Percentiles rank a stretch among this genome's conserved stretches.
These are phyloP conservation scores for Julus scandinavius DNA, from an alignment of 2,888 invertebrate species.

Conservation along the genomic window DNA sequence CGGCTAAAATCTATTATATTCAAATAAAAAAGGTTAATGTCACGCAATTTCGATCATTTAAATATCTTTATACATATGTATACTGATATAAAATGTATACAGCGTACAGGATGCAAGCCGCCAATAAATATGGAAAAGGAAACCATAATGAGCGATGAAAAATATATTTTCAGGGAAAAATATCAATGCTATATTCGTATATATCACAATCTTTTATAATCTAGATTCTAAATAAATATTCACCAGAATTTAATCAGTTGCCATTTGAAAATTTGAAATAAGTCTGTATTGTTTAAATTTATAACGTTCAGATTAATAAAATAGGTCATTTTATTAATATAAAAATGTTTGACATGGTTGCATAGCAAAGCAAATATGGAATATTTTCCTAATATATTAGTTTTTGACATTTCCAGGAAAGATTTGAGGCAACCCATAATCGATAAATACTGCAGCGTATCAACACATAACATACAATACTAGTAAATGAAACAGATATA, in stretches of 20 bases:
- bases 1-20: constrained; percentile 4
- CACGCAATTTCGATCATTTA: constrained; percentile 3
- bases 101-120: not conserved
- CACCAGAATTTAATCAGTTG: too few relatives aligned
- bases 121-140: not conserved
- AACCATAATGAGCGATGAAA: not conserved
- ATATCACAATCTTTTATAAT: not conserved
- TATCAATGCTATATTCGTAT: not conserved
- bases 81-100: not conserved
- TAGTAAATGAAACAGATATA: not conserved
- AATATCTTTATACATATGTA: not conserved
- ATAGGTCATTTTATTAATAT: not conserved
- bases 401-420: not conserved
- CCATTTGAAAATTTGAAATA: not conserved
- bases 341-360: not conserved
- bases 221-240: not conserved
- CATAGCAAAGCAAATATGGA: not conserved
- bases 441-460: not conserved
- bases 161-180: not conserved
- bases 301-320: not conserved
- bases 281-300: not conserved
- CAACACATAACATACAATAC: not conserved
- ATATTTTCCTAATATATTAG: not conserved
- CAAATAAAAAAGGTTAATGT: constrained; percentile 34
- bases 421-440: not conserved